These are phyloP conservation scores for Pelusios castaneus DNA, from an alignment of 2,113 vertebrate species.

Conservation along the genomic window DNA sequence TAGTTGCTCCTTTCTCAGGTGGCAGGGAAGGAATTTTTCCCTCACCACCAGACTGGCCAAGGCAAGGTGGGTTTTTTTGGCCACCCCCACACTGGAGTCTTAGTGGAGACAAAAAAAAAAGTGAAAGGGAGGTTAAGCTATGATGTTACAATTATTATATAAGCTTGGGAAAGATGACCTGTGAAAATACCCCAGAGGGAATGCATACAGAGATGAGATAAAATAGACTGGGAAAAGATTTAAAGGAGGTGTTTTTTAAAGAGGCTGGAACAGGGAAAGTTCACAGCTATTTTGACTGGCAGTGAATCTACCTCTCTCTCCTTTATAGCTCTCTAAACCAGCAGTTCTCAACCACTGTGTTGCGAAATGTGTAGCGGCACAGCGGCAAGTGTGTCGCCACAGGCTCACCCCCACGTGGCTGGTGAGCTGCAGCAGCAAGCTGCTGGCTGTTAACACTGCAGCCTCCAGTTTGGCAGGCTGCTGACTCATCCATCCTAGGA, in stretches of 20 bases:
- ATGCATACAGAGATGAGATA: background rate
- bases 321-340: background rate
- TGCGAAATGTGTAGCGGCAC: too few species aligned
- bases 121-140: background rate
- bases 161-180: background rate
- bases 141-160: background rate
- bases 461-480: too few species aligned
- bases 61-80: background rate
- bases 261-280: background rate
- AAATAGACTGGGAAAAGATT: background rate
- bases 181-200: background rate
- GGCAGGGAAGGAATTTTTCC: background rate
- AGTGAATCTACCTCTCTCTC: background rate
- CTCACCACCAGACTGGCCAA: background rate
- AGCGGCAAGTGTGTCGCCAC: too few species aligned
- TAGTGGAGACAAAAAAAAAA: background rate
- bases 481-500: too few species aligned
- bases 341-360: too few species aligned
- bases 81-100: background rate
- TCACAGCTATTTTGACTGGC: background rate
- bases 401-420: too few species aligned
- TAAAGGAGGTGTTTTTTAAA: background rate
- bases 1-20: background rate
- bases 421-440: too few species aligned
- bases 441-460: too few species aligned